Conservation (phyloP, 1,140 invertebrate genomes). For the Dufourea novaeangliae region DNA sequence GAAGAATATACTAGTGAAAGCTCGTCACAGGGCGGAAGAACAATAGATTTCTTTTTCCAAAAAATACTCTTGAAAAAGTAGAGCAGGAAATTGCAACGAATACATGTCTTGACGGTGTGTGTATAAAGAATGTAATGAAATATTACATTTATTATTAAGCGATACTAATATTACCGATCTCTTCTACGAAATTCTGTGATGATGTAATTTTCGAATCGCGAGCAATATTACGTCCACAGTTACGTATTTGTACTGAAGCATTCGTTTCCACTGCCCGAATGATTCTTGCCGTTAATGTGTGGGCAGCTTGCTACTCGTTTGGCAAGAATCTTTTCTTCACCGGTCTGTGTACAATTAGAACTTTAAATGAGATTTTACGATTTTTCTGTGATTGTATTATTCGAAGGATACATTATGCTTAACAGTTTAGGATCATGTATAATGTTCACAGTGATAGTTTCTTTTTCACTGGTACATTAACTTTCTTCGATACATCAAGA, state of each 20-base stretch:
- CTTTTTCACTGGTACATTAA: background rate
- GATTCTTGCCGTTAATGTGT: background rate
- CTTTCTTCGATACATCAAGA: too few species aligned
- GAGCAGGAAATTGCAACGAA: background rate
- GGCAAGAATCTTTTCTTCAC: background rate
- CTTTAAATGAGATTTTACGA: conserved; percentile 16
- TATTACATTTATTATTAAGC: conserved; percentile 14
- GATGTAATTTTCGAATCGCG: background rate
- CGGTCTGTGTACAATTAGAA: background rate
- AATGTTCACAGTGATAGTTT: background rate
- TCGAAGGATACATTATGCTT: background rate
- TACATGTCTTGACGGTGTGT: conserved; percentile 15
- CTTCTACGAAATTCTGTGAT: conserved; percentile 22
- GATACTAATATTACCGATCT: background rate
- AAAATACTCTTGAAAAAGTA: conserved; percentile 23
- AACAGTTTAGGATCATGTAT: background rate
- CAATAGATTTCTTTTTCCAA: background rate
- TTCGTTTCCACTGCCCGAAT: conserved; percentile 7
- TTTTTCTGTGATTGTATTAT: background rate
- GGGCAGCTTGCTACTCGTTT: background rate
- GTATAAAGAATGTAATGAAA: conserved; percentile 5
- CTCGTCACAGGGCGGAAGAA: conserved; percentile 83
- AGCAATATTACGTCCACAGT: conserved; percentile 14
- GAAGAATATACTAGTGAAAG: conserved; percentile 85
- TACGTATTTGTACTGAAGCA: too few species aligned